Percentiles rank a stretch among this genome's conserved stretches.
phyloP scores from a whole-genome alignment of 2,888 invertebrate genomes.

The Biston betularia region DNA sequence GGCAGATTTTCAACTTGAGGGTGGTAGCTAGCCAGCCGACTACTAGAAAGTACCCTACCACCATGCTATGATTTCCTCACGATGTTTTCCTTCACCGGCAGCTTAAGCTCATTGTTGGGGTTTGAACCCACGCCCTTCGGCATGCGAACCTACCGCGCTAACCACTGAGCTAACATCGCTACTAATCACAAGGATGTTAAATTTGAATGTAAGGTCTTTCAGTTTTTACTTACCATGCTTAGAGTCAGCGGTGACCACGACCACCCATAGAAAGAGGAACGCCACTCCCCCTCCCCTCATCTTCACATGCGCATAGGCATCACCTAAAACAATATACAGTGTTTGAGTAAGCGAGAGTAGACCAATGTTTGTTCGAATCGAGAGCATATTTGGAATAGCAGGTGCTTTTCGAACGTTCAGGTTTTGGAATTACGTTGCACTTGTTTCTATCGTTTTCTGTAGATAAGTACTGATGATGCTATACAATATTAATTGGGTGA shows the following conservation, averaged over 20 bases:
- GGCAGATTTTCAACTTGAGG: no score
- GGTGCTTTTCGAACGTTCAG: conserved; percentile 28
- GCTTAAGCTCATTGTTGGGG: no score
- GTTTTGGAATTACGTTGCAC: background rate
- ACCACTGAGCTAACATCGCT: no score
- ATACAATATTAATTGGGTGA: no score
- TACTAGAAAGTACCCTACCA: no score
- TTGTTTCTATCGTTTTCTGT: background rate
- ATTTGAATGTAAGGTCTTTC: background rate
- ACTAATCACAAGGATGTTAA: no score
- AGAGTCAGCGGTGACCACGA: conserved; percentile 71
- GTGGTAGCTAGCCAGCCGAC: no score
- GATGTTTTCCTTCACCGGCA: no score
- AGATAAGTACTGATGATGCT: no score
- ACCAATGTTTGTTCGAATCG: conserved; percentile 64
- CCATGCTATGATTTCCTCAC: no score
- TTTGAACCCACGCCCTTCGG: no score
- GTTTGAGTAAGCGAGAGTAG: conserved; percentile 71
- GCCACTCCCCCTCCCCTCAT: conserved; percentile 78
- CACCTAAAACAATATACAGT: conserved; percentile 83
- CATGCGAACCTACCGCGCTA: no score
- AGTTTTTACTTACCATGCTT: conserved; percentile 74
- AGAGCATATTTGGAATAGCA: conserved; percentile 47
- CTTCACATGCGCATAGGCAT: conserved; percentile 77
- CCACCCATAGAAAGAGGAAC: conserved; percentile 82